Evolutionary conservation across 2,797 vertebrate species (phyloP).

Genomic region (Valencia hispanica): DNA sequence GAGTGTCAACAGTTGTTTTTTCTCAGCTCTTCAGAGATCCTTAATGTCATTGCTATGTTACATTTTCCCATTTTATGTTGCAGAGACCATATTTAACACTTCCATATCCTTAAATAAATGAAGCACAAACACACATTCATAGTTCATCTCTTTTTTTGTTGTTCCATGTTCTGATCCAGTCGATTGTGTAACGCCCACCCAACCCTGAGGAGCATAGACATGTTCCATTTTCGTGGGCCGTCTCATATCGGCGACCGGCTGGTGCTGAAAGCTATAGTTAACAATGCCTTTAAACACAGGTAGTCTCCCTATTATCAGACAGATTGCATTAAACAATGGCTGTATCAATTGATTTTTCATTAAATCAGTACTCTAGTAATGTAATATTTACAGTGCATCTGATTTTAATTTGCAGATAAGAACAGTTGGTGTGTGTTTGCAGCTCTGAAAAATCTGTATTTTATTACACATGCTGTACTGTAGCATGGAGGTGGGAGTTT

Average conservation of each 20-base stretch:
- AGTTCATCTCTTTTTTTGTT: background rate
- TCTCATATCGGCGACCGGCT: slow-evolving; percentile 95
- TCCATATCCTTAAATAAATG: background rate
- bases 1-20: background rate
- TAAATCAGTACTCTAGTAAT: background rate
- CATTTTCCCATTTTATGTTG: background rate
- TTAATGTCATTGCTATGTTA: background rate
- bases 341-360: background rate
- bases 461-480: slow-evolving; percentile 14
- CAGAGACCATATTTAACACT: background rate
- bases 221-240: slow-evolving; percentile 97
- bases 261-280: slow-evolving; percentile 94
- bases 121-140: background rate
- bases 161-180: slow-evolving; percentile 66
- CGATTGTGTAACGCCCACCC: slow-evolving; percentile 92
- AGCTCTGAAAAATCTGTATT: background rate
- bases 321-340: background rate
- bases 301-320: slow-evolving; percentile 40
- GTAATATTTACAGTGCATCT: background rate
- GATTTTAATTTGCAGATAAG: background rate
- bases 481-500: slow-evolving; percentile 98
- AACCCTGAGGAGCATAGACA: slow-evolving; percentile 91
- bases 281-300: slow-evolving; percentile 96
- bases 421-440: background rate
- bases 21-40: background rate